Evolutionary conservation across 2,888 invertebrate species (phyloP), one percentile per base, ranked within the genome.

Genomic region (Tipula lateralis): DNA sequence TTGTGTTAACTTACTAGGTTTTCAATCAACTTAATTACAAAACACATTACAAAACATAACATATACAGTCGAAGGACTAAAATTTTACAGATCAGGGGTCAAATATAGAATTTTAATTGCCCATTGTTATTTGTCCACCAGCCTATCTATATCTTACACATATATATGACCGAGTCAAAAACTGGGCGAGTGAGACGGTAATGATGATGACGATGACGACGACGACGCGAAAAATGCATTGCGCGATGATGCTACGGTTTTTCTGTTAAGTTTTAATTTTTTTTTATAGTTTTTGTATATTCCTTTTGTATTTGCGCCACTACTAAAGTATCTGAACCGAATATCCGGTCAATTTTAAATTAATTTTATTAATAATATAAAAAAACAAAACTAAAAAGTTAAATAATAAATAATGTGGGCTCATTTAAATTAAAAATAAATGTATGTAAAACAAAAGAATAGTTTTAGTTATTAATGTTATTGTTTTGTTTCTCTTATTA

Each of bases 241-340:
- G 66, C 66, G 66, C 66, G 66, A 66, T 66, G 66, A 66, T 66
- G 66, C 24, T 66, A 66, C 66, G 66, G 24, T 66, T 66, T n/a
- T 66, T 66, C 66, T 66, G 66, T 66, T 66, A 9, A 66, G 7
- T 66, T 24, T 66, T 66, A n/a, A n/a, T n/a, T n/a, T n/a, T n/a
- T n/a, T n/a, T n/a, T n/a, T n/a, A n/a, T n/a, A n/a, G n/a, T n/a
- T 66, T 50, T 16, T 50, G 19, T 66, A 24, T 66, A 66, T 66
- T 66, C 66, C 66, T 66, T 66, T 66, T 66, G 66, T 66, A 66
- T 66, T 66, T 66, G 66, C 66, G 66, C 66, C 66, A 66, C 66
- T 66, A 66, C 66, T 66, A 66, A 66, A 66, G 9, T 66, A 66
- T 66, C 66, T 66, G 66, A 66, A 66, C 66, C 66, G 66, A 66